phyloP scores from a whole-genome alignment of 1,140 invertebrate species.

The Babylonia areolata region DNA sequence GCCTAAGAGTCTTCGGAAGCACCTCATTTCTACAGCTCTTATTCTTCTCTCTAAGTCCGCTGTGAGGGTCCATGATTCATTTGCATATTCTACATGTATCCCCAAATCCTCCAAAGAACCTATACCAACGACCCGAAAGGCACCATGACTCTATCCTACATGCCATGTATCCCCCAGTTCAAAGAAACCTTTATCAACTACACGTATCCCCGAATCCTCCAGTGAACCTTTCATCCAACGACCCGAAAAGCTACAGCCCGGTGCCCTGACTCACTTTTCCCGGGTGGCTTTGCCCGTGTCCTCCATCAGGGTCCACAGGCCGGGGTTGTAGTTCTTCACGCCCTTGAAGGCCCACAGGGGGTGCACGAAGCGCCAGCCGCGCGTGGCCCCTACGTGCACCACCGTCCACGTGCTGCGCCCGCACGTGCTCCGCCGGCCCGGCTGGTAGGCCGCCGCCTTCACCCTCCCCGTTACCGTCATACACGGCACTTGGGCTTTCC shows the following conservation, averaged over 20 bases:
- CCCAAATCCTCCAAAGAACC: no score
- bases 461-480: not conserved
- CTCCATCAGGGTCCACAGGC: not conserved
- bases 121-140: no score
- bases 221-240: no score
- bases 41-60: no score
- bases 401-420: not conserved
- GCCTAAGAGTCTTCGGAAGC: no score
- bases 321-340: not conserved
- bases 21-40: no score
- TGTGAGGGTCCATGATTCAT: no score
- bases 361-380: slow-evolving; percentile 23
- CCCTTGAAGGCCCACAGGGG: slow-evolving; percentile 2
- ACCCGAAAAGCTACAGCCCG: not conserved
- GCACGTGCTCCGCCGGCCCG: not conserved
- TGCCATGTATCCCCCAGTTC: no score
- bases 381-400: not conserved
- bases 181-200: no score
- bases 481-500: not conserved
- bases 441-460: not conserved
- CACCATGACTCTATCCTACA: no score
- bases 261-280: not conserved
- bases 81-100: no score
- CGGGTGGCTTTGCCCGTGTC: not conserved
- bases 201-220: no score